A percentile compares a stretch with the other conserved stretches of the same genome.
Conservation (phyloP, 1,140 invertebrate genomes). For the Ericerus pela region DNA sequence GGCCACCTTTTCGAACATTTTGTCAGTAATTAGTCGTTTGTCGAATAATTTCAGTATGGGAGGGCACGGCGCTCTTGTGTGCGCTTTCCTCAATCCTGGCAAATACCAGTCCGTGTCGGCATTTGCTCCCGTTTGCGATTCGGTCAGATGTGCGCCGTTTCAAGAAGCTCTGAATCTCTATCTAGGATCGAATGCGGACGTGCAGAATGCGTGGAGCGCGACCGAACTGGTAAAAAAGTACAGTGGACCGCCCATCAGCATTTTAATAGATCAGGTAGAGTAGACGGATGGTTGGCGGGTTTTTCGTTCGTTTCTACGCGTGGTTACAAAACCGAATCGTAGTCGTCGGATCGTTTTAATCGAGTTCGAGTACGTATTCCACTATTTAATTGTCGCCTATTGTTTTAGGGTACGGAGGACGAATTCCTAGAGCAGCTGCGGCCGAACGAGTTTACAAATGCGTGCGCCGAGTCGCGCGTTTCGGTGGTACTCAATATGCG, state of each 20-base stretch:
- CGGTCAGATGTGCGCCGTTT: slow-evolving; percentile 43
- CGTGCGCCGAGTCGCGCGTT: slow-evolving; percentile 51
- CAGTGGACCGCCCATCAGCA: slow-evolving; percentile 62
- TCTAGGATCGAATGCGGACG: slow-evolving; percentile 48
- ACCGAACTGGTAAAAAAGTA: slow-evolving; percentile 68
- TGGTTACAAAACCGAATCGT: background rate
- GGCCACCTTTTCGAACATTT: too few species aligned
- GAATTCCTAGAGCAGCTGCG: slow-evolving; percentile 62
- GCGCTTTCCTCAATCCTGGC: slow-evolving; percentile 80
- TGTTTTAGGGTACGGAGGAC: slow-evolving; percentile 59
- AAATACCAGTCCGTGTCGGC: slow-evolving; percentile 81
- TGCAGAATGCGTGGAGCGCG: slow-evolving; percentile 82
- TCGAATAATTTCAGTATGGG: slow-evolving; percentile 86
- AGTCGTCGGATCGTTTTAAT: background rate
- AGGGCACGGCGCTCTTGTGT: slow-evolving; percentile 88
- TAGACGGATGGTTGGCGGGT: slow-evolving; percentile 13
- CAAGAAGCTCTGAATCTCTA: slow-evolving; percentile 67
- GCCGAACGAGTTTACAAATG: slow-evolving; percentile 67
- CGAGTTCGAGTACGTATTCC: background rate
- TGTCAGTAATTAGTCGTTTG: too few species aligned
- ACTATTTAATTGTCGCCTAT: background rate
- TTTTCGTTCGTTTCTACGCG: background rate
- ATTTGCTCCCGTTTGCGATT: slow-evolving; percentile 94
- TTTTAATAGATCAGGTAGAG: slow-evolving; percentile 89
- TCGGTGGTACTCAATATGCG: slow-evolving; percentile 38